phyloP scores from a whole-genome alignment of 2,113 vertebrate species.

The Pseudolaguvia tuberculata region DNA sequence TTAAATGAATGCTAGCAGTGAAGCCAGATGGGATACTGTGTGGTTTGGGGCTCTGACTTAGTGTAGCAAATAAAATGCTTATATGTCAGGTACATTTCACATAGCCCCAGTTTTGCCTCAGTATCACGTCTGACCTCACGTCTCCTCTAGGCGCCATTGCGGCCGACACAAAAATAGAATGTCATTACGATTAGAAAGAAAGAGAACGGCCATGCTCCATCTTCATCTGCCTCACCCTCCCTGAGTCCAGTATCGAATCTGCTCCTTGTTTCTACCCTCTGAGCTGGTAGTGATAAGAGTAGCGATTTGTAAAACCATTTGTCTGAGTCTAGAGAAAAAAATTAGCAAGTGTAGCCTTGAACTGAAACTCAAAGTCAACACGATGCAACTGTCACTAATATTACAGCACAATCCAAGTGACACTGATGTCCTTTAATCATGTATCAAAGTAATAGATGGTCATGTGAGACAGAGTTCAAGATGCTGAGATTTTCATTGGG shows the following conservation, averaged over 20 bases:
- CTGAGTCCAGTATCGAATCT: slow-evolving; percentile 50
- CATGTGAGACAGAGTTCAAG: too few relatives aligned
- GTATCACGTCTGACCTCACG: slow-evolving; percentile 52
- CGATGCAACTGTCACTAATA: slow-evolving; percentile 53
- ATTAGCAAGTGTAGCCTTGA: slow-evolving; percentile 67
- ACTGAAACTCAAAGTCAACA: slow-evolving; percentile 65
- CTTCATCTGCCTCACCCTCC: slow-evolving; percentile 57
- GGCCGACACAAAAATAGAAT: slow-evolving; percentile 56
- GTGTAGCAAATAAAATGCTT: slow-evolving; percentile 33
- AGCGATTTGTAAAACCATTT: slow-evolving; percentile 60
- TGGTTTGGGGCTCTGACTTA: not conserved
- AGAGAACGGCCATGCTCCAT: slow-evolving; percentile 58
- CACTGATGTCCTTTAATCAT: slow-evolving; percentile 51
- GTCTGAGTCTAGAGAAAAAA: slow-evolving; percentile 56
- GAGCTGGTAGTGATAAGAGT: slow-evolving; percentile 47
- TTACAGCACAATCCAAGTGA: slow-evolving; percentile 50
- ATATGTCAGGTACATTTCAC: slow-evolving; percentile 49
- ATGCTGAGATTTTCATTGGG: too few relatives aligned
- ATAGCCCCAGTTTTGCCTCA: slow-evolving; percentile 32
- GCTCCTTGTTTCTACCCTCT: slow-evolving; percentile 45
- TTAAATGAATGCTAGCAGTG: not conserved
- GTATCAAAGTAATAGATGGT: not conserved
- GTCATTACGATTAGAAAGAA: slow-evolving; percentile 58
- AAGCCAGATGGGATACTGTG: not conserved
- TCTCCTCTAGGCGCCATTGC: slow-evolving; percentile 53